Base-by-base conservation (phyloP, 2,113 vertebrate species). In the Hiodon alosoides region DNA sequence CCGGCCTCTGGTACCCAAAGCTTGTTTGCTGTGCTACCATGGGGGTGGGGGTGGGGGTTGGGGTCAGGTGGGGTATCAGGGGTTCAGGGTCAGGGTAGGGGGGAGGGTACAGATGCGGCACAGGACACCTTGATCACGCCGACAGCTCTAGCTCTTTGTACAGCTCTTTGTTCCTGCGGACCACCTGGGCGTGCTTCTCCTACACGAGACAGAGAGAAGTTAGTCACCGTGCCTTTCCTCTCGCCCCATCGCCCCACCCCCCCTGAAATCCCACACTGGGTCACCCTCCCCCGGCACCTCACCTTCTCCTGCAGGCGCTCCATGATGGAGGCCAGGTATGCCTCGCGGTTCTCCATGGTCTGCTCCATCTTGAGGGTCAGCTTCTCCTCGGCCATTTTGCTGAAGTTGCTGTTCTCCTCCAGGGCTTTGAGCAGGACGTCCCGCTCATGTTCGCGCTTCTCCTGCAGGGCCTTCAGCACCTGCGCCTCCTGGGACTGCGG, bases 121-220 rank as follows among this genome's bases (percentile, higher is more conserved):
- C 57, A 65, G 70, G 59, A 72, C 74, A 74, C 8, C 8, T 78
- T 81, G 85, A 78, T 88, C 88, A 90, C 73, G 83, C 90, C 75
- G 86, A 85, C 81, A 92, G 68, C 74, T 95, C 93, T 89, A 97
- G 95, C 87, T 92, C 94, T 31, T 31, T 31, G 31, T 31, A 31
- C 84, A 97, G 87, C 89, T 95, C 95, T 91, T 98, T 98, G 90
- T 98, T 98, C 91, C 92, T 94, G 89, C 96, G 93, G 83, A 98
- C 96, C 82, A 93, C 93, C 85, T 95, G 93, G 0, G 94, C 96
- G 59, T 93, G 96, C 89, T 87, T 96, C 90, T 98, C 96, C 96
- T 98, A 72, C 6, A 46, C 66, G 64, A 67, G 51, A 72, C 71
- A 61, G 57, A 72, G 4, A 72, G 3, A 53, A 31, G 57, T 62